Conservation (phyloP, 2,113 vertebrate genomes). For the Heteronetta atricapilla region DNA sequence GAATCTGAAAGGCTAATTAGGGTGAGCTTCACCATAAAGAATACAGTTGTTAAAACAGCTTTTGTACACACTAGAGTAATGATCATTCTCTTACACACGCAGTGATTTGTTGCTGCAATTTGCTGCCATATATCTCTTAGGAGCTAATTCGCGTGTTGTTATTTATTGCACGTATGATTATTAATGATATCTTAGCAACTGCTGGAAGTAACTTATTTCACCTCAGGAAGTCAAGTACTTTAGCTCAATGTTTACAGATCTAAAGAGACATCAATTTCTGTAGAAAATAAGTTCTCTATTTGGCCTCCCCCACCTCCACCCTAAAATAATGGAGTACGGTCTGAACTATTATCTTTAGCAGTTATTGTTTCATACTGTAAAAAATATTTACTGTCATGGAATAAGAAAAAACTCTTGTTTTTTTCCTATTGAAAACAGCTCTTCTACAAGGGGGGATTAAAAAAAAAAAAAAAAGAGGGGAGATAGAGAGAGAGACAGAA, state of each 20-base stretch:
- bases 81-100: constrained; percentile 78
- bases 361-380: not conserved
- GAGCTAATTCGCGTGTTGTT: constrained; percentile 86
- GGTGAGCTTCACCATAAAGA: constrained; percentile 89
- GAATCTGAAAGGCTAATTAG: constrained; percentile 98
- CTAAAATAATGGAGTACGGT: not conserved
- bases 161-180: constrained; percentile 96
- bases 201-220: constrained; percentile 79
- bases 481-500: not conserved
- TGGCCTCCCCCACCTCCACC: not conserved
- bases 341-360: not conserved
- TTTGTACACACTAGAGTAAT: constrained; percentile 85
- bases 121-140: constrained; percentile 93
- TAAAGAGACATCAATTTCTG: constrained; percentile 40
- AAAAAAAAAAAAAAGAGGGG: no score
- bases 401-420: not conserved
- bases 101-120: constrained; percentile 95
- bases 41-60: constrained; percentile 88
- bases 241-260: constrained; percentile 59
- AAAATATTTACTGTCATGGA: not conserved
- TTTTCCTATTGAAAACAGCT: not conserved
- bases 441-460: not conserved
- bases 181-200: constrained; percentile 90
- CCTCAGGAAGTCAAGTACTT: constrained; percentile 76
- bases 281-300: constrained; percentile 18